These are phyloP conservation scores for Drosophila mimica DNA, from an alignment of 2,888 invertebrate species.

Conservation along the genomic window DNA sequence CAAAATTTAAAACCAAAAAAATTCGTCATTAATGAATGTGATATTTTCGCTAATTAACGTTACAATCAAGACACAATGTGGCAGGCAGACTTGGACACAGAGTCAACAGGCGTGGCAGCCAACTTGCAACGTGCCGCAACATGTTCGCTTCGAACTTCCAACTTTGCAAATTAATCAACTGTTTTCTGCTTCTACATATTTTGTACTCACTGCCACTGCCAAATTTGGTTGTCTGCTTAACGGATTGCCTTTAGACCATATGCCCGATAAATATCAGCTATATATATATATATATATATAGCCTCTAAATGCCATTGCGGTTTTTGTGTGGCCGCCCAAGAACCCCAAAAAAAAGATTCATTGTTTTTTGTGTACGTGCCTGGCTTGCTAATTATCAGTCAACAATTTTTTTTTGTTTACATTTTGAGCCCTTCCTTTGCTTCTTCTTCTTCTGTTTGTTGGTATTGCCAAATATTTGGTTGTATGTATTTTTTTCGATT, in stretches of 20 bases:
- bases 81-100: background rate
- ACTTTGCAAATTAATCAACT: constrained; percentile 33
- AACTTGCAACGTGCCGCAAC: constrained; percentile 17
- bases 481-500: background rate
- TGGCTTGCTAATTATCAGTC: constrained; percentile 40
- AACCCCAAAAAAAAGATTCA: constrained; percentile 29
- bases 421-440: background rate
- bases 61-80: constrained; percentile 21
- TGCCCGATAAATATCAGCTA: constrained; percentile 58
- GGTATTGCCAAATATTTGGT: constrained; percentile 42
- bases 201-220: constrained; percentile 26
- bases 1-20: background rate
- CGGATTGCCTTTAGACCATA: constrained; percentile 39
- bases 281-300: constrained; percentile 23
- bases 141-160: constrained; percentile 29
- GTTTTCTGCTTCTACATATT: background rate
- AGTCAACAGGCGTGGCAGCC: constrained; percentile 45
- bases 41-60: constrained; percentile 53
- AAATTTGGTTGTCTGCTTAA: constrained; percentile 57
- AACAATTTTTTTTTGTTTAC: constrained; percentile 13
- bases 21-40: constrained; percentile 48
- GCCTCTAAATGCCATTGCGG: constrained; percentile 63
- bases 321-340: constrained; percentile 33
- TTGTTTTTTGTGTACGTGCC: constrained; percentile 44
- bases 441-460: constrained; percentile 14